A percentile compares a stretch with the other conserved stretches of the same genome.
Evolutionary conservation across 1,140 invertebrate genomes (phyloP).

Genomic region (Ceratosolen fusciceps): DNA sequence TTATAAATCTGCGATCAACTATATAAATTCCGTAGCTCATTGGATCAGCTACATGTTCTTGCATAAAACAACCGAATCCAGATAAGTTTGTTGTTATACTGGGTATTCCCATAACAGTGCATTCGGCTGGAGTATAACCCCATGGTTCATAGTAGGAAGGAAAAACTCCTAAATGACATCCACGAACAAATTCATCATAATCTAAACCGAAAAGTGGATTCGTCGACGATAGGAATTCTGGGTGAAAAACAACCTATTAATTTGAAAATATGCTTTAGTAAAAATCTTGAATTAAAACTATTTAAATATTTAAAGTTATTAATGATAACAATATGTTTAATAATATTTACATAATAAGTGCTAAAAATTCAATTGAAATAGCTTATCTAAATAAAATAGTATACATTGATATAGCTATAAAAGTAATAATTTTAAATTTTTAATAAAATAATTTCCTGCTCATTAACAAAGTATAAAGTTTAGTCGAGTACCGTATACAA

Average conservation of each 20-base stretch:
- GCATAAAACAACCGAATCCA: conserved; percentile 99
- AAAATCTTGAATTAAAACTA: too few relatives aligned
- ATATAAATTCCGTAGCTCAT: conserved; percentile 99
- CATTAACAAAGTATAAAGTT: too few relatives aligned
- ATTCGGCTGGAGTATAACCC: conserved; percentile 99
- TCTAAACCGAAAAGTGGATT: conserved; percentile 98
- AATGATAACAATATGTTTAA: too few relatives aligned
- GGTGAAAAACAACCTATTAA: conserved; percentile 94
- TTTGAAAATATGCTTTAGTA: too few relatives aligned
- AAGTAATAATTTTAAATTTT: too few relatives aligned
- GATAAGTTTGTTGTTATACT: conserved; percentile 98
- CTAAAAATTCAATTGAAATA: too few relatives aligned
- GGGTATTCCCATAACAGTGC: conserved; percentile 99
- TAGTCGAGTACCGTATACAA: too few relatives aligned
- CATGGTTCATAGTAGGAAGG: conserved; percentile 99
- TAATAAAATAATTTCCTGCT: too few relatives aligned
- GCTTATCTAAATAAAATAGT: too few relatives aligned
- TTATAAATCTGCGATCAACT: conserved; percentile 92
- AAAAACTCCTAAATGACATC: conserved; percentile 98
- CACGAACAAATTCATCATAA: conserved; percentile 99
- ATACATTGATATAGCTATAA: too few relatives aligned
- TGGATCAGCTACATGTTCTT: conserved; percentile 97
- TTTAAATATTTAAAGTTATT: too few relatives aligned
- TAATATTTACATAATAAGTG: too few relatives aligned
- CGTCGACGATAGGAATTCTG: conserved; percentile 97